Percentiles rank a stretch among this genome's conserved stretches.
Evolutionary conservation across 2,113 vertebrate genomes (phyloP).

Genomic region (Ameiurus melas): DNA sequence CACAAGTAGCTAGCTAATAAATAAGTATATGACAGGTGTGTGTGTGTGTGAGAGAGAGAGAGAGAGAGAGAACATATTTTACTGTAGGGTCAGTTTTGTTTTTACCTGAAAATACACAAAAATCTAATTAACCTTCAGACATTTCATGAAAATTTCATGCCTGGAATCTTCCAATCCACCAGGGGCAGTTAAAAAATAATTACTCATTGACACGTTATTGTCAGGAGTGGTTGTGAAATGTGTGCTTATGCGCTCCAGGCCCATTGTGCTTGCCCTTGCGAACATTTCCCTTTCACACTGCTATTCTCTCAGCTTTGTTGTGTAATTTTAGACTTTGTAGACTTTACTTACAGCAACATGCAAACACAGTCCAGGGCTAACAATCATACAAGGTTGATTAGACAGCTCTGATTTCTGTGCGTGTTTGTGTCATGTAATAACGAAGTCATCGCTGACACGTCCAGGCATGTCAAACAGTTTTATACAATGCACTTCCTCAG

Average conservation of each 20-base stretch:
- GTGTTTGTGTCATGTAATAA: constrained; percentile 43
- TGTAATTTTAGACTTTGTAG: constrained; percentile 8
- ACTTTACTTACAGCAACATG: constrained; percentile 7
- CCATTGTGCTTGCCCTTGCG: background rate
- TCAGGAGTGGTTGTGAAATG: constrained; percentile 6
- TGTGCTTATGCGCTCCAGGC: background rate
- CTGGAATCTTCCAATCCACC: background rate
- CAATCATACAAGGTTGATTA: background rate
- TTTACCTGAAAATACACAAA: background rate
- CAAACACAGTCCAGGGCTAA: background rate
- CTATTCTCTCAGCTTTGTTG: background rate
- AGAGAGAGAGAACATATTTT: background rate
- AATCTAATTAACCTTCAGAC: background rate
- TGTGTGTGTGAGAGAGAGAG: background rate
- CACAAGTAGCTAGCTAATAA: background rate
- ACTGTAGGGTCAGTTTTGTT: background rate
- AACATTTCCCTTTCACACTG: constrained; percentile 7
- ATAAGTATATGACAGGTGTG: background rate
- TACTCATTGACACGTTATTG: background rate
- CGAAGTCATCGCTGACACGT: constrained; percentile 2
- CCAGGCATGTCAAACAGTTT: background rate
- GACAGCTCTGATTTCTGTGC: constrained; percentile 19
- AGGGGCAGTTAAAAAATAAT: background rate
- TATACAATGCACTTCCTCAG: background rate
- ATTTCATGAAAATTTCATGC: background rate